phyloP scores from a whole-genome alignment of 92 coral and sea anemone species.

The Zoanthus solanderi region DNA sequence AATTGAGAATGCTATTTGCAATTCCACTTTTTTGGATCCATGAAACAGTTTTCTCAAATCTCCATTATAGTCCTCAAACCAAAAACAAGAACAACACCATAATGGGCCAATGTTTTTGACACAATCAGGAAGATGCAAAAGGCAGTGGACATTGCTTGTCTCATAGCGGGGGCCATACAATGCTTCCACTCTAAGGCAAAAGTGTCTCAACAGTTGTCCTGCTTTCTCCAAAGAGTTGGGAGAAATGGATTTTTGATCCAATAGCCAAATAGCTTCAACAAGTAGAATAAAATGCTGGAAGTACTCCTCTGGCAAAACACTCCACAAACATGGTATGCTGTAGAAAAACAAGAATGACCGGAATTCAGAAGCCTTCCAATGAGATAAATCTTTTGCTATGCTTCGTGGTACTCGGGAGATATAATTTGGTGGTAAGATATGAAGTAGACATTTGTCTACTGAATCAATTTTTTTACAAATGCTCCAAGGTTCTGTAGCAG shows the following conservation, averaged over 20 bases:
- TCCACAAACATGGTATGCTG: constrained; percentile 57
- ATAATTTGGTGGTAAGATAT: constrained; percentile 12
- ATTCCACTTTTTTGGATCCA: constrained; percentile 54
- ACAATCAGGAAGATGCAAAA: constrained; percentile 56
- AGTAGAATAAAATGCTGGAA: constrained; percentile 55
- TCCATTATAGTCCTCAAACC: constrained; percentile 61
- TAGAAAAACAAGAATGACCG: constrained; percentile 54
- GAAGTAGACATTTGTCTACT: neutral
- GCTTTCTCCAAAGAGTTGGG: constrained; percentile 12
- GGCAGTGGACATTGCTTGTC: constrained; percentile 53
- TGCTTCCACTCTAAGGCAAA: constrained; percentile 52
- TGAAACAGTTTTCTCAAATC: constrained; percentile 52
- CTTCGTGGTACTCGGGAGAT: constrained; percentile 47
- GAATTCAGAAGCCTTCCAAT: constrained; percentile 62
- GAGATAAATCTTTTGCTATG: constrained; percentile 42
- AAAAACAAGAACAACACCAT: constrained; percentile 54
- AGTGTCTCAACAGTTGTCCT: constrained; percentile 33
- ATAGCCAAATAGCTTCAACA: constrained; percentile 49
- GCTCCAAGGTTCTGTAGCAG: neutral
- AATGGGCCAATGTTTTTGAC: constrained; percentile 58
- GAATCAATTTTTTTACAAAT: neutral
- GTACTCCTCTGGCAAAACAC: constrained; percentile 51
- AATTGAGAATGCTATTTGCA: constrained; percentile 1
- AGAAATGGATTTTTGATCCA: constrained; percentile 53
- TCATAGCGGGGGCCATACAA: constrained; percentile 57